A percentile compares a stretch with the other conserved stretches of the same genome.
These are phyloP conservation scores for Drosophila kepulauana DNA, from an alignment of 1,140 invertebrate species.

Conservation along the genomic window DNA sequence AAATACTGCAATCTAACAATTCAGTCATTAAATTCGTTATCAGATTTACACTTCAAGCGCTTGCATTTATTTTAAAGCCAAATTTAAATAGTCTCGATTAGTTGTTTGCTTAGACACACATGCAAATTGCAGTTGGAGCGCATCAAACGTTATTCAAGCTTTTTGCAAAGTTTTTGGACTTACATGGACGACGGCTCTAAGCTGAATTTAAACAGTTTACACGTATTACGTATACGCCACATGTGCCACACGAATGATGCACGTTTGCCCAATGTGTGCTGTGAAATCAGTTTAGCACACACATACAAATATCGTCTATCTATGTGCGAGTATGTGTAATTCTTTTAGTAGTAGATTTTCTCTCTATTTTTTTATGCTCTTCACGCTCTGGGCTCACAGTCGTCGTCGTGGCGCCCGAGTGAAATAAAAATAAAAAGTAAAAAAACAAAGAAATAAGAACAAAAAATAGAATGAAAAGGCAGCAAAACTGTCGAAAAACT, in stretches of 20 bases:
- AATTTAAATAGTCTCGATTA: slow-evolving; percentile 4
- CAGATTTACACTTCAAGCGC: neutral
- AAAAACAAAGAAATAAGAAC: slow-evolving; percentile 6
- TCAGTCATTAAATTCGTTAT: slow-evolving; percentile 5
- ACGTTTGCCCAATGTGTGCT: slow-evolving; percentile 62
- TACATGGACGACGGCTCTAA: slow-evolving; percentile 6
- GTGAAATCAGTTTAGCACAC: slow-evolving; percentile 51
- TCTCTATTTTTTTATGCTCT: neutral
- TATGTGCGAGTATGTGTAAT: neutral
- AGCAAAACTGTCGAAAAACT: slow-evolving; percentile 38
- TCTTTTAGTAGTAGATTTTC: slow-evolving; percentile 8
- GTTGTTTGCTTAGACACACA: slow-evolving; percentile 2
- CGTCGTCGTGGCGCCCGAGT: slow-evolving; percentile 33
- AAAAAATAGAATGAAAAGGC: slow-evolving; percentile 6
- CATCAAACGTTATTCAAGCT: neutral
- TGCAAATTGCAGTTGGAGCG: neutral
- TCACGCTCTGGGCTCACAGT: neutral
- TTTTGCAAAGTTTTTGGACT: slow-evolving; percentile 9
- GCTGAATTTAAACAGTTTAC: slow-evolving; percentile 28
- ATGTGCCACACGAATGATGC: slow-evolving; percentile 42
- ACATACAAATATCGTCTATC: slow-evolving; percentile 5
- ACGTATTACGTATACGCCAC: slow-evolving; percentile 62
- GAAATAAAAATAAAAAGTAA: slow-evolving; percentile 26
- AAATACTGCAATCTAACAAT: neutral
- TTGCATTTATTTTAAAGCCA: neutral